phyloP scores from a whole-genome alignment of 2,113 vertebrate genomes.

The Scomber scombrus region DNA sequence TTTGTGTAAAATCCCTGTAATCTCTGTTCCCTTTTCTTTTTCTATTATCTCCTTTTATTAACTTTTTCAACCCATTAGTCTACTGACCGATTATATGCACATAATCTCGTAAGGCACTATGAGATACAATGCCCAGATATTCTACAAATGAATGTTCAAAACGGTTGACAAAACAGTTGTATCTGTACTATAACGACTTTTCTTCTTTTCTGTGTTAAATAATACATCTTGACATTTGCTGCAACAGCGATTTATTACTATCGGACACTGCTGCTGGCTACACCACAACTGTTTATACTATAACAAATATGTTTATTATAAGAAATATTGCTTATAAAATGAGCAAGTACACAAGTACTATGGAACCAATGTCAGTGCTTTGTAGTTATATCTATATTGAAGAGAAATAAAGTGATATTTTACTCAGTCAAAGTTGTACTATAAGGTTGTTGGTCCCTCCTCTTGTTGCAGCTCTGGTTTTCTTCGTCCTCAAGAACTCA shows the following conservation, averaged over 20 bases:
- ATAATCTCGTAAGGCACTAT: neutral
- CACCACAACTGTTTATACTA: slow-evolving; percentile 11
- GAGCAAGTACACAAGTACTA: neutral
- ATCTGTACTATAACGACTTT: slow-evolving; percentile 5
- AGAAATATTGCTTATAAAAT: slow-evolving; percentile 8
- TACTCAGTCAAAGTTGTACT: neutral
- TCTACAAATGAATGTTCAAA: neutral
- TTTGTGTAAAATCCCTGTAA: neutral
- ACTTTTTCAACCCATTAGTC: neutral
- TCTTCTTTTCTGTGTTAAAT: slow-evolving; percentile 31
- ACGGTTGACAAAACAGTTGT: neutral
- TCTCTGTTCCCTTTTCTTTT: neutral
- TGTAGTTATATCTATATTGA: neutral
- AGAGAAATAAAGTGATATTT: slow-evolving; percentile 6
- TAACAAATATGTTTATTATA: slow-evolving; percentile 1
- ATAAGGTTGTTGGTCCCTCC: neutral
- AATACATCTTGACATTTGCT: slow-evolving; percentile 55
- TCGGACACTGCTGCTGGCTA: slow-evolving; percentile 32
- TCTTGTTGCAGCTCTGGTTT: neutral
- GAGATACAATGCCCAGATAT: neutral
- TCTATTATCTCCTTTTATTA: neutral
- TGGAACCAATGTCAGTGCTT: neutral
- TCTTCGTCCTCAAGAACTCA: neutral
- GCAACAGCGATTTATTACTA: slow-evolving; percentile 3
- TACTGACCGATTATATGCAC: neutral